Evolutionary conservation across 2,888 invertebrate genomes (phyloP).

Genomic region (Perizoma flavofasciatum): DNA sequence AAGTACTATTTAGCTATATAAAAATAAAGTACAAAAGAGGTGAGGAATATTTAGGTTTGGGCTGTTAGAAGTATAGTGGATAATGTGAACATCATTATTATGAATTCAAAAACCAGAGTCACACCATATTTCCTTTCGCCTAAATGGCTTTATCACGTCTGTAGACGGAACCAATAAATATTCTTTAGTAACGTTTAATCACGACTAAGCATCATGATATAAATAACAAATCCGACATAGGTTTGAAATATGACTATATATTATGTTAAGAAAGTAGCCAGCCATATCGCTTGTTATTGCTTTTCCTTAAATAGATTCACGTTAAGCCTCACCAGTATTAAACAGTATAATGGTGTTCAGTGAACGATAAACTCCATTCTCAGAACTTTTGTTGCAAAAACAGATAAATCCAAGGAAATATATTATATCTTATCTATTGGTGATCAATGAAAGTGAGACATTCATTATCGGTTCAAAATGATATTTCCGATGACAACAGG

Average conservation of each 20-base stretch:
- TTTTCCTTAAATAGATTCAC: slow-evolving; percentile 29
- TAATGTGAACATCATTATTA: no score
- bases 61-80: no score
- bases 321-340: slow-evolving; percentile 3
- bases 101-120: neutral
- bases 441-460: slow-evolving; percentile 12
- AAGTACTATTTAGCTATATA: no score
- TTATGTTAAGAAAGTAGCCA: slow-evolving; percentile 26
- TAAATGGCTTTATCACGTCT: slow-evolving; percentile 21
- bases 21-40: no score
- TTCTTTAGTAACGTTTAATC: slow-evolving; percentile 22
- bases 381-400: neutral
- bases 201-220: neutral
- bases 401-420: slow-evolving; percentile 4
- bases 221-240: no score
- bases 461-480: neutral
- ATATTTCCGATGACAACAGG: slow-evolving; percentile 8
- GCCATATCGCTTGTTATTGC: slow-evolving; percentile 26
- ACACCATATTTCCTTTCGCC: slow-evolving; percentile 1
- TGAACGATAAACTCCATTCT: slow-evolving; percentile 10
- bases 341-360: neutral
- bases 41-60: no score
- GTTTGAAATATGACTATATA: no score
- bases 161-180: slow-evolving; percentile 15
- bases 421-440: slow-evolving; percentile 11